Conservation (phyloP, 2,113 vertebrate species). For the Marmota monax region DNA sequence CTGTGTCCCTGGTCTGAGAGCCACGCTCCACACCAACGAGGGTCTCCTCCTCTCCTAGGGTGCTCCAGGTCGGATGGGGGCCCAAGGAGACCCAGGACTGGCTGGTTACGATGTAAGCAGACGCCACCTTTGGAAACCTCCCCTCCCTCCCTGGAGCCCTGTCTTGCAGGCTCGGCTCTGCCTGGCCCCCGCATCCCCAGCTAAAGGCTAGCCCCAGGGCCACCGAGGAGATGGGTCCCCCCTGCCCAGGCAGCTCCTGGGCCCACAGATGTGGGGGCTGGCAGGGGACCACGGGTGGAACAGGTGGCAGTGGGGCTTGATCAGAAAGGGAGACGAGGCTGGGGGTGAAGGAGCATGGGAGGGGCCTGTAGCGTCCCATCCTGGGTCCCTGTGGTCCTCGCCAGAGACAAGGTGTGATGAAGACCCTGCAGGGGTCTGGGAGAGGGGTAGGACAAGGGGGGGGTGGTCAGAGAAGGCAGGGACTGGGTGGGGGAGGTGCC, state of each 20-base stretch:
- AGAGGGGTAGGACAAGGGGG: neutral
- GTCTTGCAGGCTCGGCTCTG: neutral
- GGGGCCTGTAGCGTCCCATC: neutral
- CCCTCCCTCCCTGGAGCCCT: neutral
- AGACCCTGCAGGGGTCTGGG: neutral
- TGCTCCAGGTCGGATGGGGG: conserved; percentile 95
- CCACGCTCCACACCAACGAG: neutral
- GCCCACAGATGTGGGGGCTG: neutral
- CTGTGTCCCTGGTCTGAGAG: fast-evolving
- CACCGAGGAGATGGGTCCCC: neutral
- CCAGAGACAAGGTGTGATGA: neutral
- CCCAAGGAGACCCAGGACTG: conserved; percentile 95
- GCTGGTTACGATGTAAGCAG: conserved; percentile 94
- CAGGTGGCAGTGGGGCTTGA: neutral
- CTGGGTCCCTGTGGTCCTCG: neutral
- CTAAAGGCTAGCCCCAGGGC: neutral
- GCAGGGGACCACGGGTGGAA: fast-evolving
- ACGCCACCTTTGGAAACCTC: neutral
- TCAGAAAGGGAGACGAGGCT: neutral
- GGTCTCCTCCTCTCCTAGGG: conserved; percentile 87
- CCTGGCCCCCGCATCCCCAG: neutral
- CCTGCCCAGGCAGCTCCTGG: neutral
- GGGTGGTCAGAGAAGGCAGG: neutral
- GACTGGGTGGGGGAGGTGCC: fast-evolving
- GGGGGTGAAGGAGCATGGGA: too few relatives aligned